Base-by-base conservation (phyloP, 2,113 vertebrate species). In the Colius striatus region DNA sequence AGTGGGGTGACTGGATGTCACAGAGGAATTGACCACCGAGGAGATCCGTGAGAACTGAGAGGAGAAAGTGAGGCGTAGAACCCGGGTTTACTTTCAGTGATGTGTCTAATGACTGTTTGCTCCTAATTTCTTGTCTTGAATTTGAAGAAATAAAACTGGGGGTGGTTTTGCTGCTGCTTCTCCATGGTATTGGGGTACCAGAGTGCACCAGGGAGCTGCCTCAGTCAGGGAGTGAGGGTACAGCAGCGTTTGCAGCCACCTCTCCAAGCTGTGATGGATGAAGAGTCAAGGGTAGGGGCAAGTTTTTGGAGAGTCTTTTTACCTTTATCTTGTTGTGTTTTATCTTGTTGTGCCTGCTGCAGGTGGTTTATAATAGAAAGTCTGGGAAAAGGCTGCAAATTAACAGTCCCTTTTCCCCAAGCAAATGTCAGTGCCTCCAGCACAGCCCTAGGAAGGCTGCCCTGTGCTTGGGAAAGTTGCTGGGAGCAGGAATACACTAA, bases 401-500 rank as follows among this genome's bases (percentile, higher is more conserved):
- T 19, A 55, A 75, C 2, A 3, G 58, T n/a, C 45, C 50, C 1
- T 93, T 88, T 90, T 95, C 90, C 85, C 67, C 50, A 73, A 92
- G 78, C 51, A 83, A 94, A 58, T 29, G 27, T 36, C 53, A 2
- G 17, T 38, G 34, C 61, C 62, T 79, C 50, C 62, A 89, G 84
- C 66, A 36, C 41, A 65, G 75, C 82, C 78, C 45, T 73, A 54
- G 82, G 84, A 94, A 79, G 66, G n/a, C 90, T 72, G 45, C 68
- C 36, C 36, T 85, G 23, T 73, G 71, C 88, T 75, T 73, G 62
- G 61, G 34, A 72, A 89, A 90, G 62, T 79, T 75, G 54, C 92
- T 87, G 21, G 5, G 10, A 76, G 82, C n/a, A 73, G 71, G 75
- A 94, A 88, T 38, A 54, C 29, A 6, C 54, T 76, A 55, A 79